These are phyloP conservation scores for Rhadina sibilatrix DNA, from an alignment of 2,113 vertebrate species.

Conservation along the genomic window DNA sequence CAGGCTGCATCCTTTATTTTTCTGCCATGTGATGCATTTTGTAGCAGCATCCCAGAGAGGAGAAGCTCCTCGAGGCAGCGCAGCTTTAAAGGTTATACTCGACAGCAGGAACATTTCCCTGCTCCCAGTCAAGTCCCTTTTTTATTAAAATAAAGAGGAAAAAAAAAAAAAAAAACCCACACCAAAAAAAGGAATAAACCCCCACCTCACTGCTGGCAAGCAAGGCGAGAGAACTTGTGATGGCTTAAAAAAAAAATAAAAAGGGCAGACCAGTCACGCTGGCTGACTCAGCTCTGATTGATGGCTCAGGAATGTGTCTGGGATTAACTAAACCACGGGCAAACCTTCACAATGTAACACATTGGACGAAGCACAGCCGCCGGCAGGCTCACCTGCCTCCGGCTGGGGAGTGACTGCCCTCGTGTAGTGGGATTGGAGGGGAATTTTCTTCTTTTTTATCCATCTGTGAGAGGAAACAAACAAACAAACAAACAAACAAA, in stretches of 20 bases:
- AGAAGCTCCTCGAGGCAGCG: neutral
- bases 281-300: slow-evolving; percentile 58
- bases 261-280: slow-evolving; percentile 5
- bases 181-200: neutral
- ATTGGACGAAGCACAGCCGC: neutral
- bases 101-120: neutral
- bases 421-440: neutral
- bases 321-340: slow-evolving; percentile 1
- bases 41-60: neutral
- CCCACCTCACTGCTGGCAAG: neutral
- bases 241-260: neutral
- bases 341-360: neutral
- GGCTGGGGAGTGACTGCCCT: neutral
- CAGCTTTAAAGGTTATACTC: slow-evolving; percentile 11
- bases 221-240: slow-evolving; percentile 24
- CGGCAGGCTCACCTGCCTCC: neutral
- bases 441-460: neutral
- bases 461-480: neutral
- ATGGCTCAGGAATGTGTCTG: slow-evolving; percentile 56
- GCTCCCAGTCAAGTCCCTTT: neutral
- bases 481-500: neutral
- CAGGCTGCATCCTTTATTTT: neutral
- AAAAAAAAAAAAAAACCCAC: no score
- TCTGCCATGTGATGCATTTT: neutral
- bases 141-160: neutral